Base-by-base conservation (phyloP, 2,888 invertebrate species). In the Lithophane semibrunnea region DNA sequence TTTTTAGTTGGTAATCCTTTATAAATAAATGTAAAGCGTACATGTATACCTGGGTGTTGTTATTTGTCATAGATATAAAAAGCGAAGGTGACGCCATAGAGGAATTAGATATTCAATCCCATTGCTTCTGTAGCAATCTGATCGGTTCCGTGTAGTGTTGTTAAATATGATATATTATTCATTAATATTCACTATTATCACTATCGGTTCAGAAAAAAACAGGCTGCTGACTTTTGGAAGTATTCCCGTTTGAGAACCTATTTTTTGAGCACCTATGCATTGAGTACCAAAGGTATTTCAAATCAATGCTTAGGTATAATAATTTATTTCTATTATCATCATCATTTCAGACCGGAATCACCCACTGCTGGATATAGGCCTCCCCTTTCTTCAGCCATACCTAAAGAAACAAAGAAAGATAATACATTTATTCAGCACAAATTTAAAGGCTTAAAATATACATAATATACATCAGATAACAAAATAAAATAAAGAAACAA, bases 41-140 rank as follows among this genome's bases (percentile, higher is more conserved):
- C 49, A 13, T 37, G 3, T 37, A 37, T 65, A 54, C 12, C 29
- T 44, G 79, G 13, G 13, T 60, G 52, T 73, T 64, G 24, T 73
- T 60, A 24, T 72, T 69, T 70, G 81, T 83, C 84, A 83, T 77
- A 65, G 77, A 56, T 73, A 71, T 83, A 64, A 58, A 69, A 84
- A 84, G 47, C 49, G 49, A 61, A 61, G 69, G 24, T 81, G 81
- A 81, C 75, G 77, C 69, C 84, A 75, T 81, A 47, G 18, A 64
- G n/a, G 21, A 64, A 84, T 81, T 66, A 75, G 54, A 60, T 84
- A 84, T 84, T 70, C 78, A 75, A 70, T 78, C 66, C 77, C 75
- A 83, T 81, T 64, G 54, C 72, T 63, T 66, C 65, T 80, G 12
- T 63, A 72, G 81, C 49, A 65, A 74, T 74, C 70, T 37, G 65